A percentile compares a stretch with the other conserved stretches of the same genome.
Evolutionary conservation across 2,113 vertebrate genomes (phyloP).

Genomic region (Cheilinus undulatus): DNA sequence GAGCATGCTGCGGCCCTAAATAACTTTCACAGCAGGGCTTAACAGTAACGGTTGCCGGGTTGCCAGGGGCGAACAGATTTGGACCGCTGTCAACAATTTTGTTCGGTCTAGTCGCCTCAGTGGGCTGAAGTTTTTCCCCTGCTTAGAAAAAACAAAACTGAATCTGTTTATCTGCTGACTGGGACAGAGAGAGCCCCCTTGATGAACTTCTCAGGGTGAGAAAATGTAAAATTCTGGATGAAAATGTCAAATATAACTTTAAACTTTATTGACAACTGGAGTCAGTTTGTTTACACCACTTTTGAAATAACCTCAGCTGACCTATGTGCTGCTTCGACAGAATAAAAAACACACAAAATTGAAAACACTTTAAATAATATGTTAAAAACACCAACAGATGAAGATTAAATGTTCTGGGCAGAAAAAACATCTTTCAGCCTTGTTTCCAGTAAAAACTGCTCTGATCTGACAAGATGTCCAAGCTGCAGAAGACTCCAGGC

Average conservation of each 20-base stretch:
- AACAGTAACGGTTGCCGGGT: constrained; percentile 27
- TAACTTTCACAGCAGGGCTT: constrained; percentile 49
- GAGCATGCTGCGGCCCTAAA: constrained; percentile 48
- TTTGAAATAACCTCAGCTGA: too few relatives aligned
- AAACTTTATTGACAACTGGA: not conserved
- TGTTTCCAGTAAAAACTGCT: not conserved
- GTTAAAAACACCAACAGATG: too few relatives aligned
- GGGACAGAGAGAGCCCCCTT: constrained; percentile 9
- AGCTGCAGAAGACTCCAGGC: not conserved
- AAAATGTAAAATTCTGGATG: not conserved
- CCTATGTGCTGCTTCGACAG: too few relatives aligned
- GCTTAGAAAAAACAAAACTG: constrained; percentile 45
- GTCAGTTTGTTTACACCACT: too few relatives aligned
- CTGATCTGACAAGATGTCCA: not conserved
- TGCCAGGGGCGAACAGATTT: constrained; percentile 60
- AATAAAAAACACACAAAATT: too few relatives aligned
- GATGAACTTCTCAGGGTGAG: constrained; percentile 22
- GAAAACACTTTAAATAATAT: too few relatives aligned
- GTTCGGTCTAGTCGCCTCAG: constrained; percentile 48
- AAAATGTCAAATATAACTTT: not conserved
- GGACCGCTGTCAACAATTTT: constrained; percentile 62
- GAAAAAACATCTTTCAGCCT: too few relatives aligned
- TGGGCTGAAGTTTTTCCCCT: constrained; percentile 41
- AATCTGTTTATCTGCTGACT: constrained; percentile 1
- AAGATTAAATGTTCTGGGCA: too few relatives aligned